Percentiles rank a stretch among this genome's conserved stretches.
Evolutionary conservation across 1,140 invertebrate genomes (phyloP).

Genomic region (Lordiphosa collinella): DNA sequence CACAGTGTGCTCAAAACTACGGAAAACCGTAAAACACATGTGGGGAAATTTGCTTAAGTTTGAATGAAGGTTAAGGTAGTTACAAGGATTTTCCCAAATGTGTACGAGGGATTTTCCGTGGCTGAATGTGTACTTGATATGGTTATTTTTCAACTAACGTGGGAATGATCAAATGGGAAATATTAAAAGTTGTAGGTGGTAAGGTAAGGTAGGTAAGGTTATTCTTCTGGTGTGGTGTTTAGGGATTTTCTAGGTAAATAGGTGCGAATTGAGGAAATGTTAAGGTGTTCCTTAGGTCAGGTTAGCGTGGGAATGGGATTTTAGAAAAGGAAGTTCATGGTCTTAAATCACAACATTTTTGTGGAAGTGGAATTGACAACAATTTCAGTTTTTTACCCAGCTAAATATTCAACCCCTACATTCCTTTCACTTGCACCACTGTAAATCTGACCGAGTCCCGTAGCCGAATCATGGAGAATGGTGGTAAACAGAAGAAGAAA

Average conservation of each 20-base stretch:
- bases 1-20: too few species aligned
- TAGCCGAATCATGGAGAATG: conserved; percentile 58
- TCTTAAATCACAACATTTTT: too few species aligned
- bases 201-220: too few species aligned
- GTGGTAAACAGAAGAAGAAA: conserved; percentile 30
- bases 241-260: not conserved
- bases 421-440: conserved; percentile 28
- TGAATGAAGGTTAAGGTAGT: conserved; percentile 14
- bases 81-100: conserved; percentile 40
- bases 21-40: conserved; percentile 24
- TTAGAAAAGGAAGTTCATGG: not conserved
- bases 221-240: not conserved
- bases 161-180: not conserved
- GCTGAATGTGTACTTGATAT: conserved; percentile 43
- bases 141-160: not conserved
- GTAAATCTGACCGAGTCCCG: conserved; percentile 62
- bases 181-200: not conserved
- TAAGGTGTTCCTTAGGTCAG: not conserved
- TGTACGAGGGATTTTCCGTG: conserved; percentile 35
- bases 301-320: conserved; percentile 16
- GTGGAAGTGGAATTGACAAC: too few species aligned
- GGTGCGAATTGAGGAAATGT: not conserved
- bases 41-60: conserved; percentile 23
- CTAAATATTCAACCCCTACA: not conserved
- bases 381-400: too few species aligned